phyloP scores from a whole-genome alignment of 2,113 vertebrate species.

The Leucopternis melanops region DNA sequence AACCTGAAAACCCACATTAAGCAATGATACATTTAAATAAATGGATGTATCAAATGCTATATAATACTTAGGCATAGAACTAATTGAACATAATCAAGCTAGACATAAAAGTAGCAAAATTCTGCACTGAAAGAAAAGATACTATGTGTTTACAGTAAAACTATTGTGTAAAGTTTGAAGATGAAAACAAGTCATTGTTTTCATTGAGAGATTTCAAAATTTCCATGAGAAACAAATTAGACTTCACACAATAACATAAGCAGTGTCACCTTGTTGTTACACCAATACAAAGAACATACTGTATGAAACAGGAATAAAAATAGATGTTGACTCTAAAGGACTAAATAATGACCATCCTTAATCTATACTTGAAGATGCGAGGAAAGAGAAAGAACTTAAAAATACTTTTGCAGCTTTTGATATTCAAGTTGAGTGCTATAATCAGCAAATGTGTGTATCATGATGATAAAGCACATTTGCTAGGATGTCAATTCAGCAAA shows the following conservation, averaged over 20 bases:
- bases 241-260: not conserved
- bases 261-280: not conserved
- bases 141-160: not conserved
- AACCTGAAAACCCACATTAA: not conserved
- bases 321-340: not conserved
- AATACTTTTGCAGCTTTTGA: not conserved
- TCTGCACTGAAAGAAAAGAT: not conserved
- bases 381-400: not conserved
- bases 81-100: not conserved
- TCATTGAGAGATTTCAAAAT: not conserved
- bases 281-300: not conserved
- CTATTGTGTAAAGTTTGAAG: not conserved
- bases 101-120: not conserved
- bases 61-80: not conserved
- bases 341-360: not conserved
- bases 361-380: not conserved
- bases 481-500: conserved; percentile 24
- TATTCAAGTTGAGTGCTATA: not conserved
- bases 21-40: not conserved
- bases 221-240: not conserved
- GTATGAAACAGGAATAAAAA: not conserved
- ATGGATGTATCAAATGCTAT: not conserved
- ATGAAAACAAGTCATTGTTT: not conserved
- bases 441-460: not conserved
- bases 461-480: conserved; percentile 17